phyloP scores from a whole-genome alignment of 2,888 invertebrate species.

The Bombylius major region DNA sequence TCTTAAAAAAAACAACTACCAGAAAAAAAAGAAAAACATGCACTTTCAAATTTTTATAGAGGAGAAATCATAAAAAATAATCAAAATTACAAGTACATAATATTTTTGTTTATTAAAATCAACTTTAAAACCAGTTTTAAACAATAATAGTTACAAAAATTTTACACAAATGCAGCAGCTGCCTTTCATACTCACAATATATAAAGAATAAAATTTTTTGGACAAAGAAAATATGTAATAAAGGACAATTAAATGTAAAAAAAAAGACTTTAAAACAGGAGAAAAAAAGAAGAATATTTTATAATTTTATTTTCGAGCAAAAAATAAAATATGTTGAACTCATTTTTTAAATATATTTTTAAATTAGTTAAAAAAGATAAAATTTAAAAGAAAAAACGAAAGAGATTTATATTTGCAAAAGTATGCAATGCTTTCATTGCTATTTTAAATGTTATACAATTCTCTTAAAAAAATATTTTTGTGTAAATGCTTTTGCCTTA shows the following conservation, averaged over 20 bases:
- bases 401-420: background rate
- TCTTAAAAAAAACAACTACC: background rate
- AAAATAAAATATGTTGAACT: background rate
- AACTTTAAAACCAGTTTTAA: background rate
- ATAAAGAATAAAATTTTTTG: too few species aligned
- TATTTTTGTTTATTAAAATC: background rate
- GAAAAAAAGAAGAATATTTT: background rate
- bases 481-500: constrained; percentile 9
- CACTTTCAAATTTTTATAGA: background rate
- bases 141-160: too few species aligned
- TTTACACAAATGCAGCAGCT: too few species aligned
- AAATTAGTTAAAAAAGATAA: background rate
- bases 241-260: too few species aligned
- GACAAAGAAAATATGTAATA: too few species aligned
- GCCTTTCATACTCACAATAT: too few species aligned
- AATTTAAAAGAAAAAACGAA: background rate
- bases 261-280: too few species aligned
- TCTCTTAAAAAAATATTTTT: constrained; percentile 5
- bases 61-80: background rate
- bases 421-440: constrained; percentile 23
- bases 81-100: background rate
- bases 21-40: too few species aligned
- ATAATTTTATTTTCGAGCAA: background rate
- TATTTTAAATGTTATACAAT: constrained; percentile 11
- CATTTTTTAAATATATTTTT: background rate